Percentiles rank a stretch among this genome's conserved stretches.
Conservation (phyloP, 2,797 vertebrate genomes). For the Microctenopoma stevenorrisi region DNA sequence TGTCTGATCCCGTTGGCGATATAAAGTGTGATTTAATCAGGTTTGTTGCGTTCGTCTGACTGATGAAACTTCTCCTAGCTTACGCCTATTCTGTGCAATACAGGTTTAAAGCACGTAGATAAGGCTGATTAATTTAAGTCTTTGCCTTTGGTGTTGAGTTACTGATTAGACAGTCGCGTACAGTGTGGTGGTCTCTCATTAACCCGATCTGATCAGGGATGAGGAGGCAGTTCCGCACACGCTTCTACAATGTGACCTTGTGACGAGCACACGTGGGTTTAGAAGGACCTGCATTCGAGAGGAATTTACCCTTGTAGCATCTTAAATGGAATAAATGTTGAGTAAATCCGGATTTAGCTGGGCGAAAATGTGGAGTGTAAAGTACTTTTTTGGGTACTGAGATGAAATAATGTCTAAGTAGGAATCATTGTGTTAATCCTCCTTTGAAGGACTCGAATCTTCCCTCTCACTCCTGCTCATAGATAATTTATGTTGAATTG, state of each 20-base stretch:
- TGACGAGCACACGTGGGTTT: constrained; percentile 76
- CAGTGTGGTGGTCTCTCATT: neutral
- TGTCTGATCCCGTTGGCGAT: rapidly evolving
- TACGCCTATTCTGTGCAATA: neutral
- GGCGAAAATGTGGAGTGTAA: too few relatives aligned
- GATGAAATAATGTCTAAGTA: too few relatives aligned
- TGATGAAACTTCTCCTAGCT: constrained; percentile 3
- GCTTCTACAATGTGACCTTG: constrained; percentile 83
- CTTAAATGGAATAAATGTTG: neutral
- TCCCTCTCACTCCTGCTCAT: too few relatives aligned
- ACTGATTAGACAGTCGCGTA: too few relatives aligned
- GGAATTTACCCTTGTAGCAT: neutral
- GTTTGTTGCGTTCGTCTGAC: neutral
- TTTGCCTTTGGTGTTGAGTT: rapidly evolving
- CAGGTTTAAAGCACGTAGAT: neutral
- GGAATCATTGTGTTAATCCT: too few relatives aligned
- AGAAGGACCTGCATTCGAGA: constrained; percentile 12
- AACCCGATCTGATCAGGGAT: constrained; percentile 13
- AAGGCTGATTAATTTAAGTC: neutral
- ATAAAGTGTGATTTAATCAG: neutral
- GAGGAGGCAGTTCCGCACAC: constrained; percentile 56
- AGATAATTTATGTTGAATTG: too few relatives aligned
- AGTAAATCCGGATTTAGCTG: too few relatives aligned
- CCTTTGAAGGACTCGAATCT: too few relatives aligned
- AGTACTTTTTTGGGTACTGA: too few relatives aligned